Conservation (phyloP, 2,113 vertebrate species). For the Pungitius pungitius region DNA sequence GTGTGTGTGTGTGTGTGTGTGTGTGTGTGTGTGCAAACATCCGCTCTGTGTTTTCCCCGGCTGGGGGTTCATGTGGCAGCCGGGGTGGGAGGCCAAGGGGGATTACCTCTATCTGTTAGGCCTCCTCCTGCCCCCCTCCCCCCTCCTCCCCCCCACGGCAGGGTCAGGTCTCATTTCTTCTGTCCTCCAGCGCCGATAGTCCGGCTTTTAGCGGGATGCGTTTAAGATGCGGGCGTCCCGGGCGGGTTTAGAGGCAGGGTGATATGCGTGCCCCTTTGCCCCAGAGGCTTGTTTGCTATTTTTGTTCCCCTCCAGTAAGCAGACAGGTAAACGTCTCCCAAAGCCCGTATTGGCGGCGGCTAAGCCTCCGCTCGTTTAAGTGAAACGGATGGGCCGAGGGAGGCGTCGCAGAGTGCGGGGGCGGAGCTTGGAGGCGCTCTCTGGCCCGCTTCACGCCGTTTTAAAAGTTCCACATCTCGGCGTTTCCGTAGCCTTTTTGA, state of each 20-base stretch:
- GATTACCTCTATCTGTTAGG: constrained; percentile 74
- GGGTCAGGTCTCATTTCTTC: constrained; percentile 77
- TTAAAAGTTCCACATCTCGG: not conserved
- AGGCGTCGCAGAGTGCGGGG: not conserved
- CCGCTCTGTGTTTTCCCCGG: constrained; percentile 14
- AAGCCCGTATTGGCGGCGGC: constrained; percentile 61
- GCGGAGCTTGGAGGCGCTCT: not conserved
- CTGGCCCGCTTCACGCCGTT: not conserved
- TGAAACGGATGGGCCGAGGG: constrained; percentile 57
- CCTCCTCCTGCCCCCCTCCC: constrained; percentile 61
- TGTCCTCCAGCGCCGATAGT: constrained; percentile 55
- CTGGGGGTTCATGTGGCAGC: constrained; percentile 51
- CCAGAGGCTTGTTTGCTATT: constrained; percentile 55
- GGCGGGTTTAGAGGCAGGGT: constrained; percentile 58
- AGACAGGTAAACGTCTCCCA: constrained; percentile 67
- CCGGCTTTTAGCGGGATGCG: constrained; percentile 65
- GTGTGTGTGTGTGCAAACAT: not conserved
- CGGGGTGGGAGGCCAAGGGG: constrained; percentile 61
- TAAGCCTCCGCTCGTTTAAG: constrained; percentile 70
- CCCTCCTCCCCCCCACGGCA: constrained; percentile 6
- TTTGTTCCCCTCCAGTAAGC: constrained; percentile 18
- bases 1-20: constrained; percentile 5
- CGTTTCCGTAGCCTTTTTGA: not conserved
- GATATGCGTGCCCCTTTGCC: constrained; percentile 57
- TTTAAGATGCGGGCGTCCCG: constrained; percentile 70